phyloP scores from a whole-genome alignment of 2,888 invertebrate species.

The Anticlea derivata region DNA sequence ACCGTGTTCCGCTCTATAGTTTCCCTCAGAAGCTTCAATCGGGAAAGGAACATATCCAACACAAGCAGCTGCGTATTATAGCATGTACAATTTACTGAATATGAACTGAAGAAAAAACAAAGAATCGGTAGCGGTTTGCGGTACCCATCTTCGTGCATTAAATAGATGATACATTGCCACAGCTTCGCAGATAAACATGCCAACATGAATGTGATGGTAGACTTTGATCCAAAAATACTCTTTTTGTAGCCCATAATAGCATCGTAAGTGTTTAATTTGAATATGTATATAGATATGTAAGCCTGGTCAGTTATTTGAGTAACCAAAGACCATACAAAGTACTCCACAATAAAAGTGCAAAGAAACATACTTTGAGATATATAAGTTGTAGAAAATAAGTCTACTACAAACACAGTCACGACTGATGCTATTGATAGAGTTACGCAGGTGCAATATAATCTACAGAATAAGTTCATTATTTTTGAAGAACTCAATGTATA shows the following conservation, averaged over 20 bases:
- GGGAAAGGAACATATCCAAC: background rate
- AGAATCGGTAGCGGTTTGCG: background rate
- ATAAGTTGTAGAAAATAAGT: too few species aligned
- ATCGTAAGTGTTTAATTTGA: background rate
- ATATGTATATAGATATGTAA: background rate
- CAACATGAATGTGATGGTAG: background rate
- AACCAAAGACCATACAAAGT: background rate
- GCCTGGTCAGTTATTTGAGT: background rate
- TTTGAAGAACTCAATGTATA: background rate
- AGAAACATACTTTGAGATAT: background rate
- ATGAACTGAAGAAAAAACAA: background rate
- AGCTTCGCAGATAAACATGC: background rate
- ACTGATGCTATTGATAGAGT: background rate
- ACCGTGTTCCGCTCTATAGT: background rate
- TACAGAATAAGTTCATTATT: background rate
- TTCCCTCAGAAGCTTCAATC: background rate
- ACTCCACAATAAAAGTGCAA: background rate
- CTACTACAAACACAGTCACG: too few species aligned
- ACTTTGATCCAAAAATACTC: background rate
- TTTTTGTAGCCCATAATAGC: background rate
- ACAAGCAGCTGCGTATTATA: background rate
- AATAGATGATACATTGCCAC: background rate
- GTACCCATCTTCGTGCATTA: background rate
- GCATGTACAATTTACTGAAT: background rate
- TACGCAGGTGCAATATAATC: background rate